These are phyloP conservation scores for Ammodramus savannarum DNA, from an alignment of 2,113 vertebrate species.

Conservation along the genomic window DNA sequence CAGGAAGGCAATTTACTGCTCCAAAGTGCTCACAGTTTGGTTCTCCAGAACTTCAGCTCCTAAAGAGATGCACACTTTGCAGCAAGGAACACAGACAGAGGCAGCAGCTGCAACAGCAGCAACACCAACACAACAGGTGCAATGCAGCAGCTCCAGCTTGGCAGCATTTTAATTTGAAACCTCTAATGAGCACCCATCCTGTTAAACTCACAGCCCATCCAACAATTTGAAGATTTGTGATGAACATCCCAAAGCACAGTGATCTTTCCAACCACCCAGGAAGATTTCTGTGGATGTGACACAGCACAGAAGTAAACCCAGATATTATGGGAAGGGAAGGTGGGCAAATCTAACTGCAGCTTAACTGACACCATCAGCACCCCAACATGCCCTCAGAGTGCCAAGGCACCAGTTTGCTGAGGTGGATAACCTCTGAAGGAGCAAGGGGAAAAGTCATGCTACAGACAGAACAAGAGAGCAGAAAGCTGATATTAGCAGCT, in stretches of 20 bases:
- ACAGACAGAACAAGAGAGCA: neutral
- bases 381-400: neutral
- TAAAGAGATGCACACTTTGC: neutral
- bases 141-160: conserved; percentile 2
- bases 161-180: neutral
- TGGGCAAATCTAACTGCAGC: neutral
- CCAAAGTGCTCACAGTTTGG: neutral
- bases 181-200: neutral
- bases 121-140: neutral
- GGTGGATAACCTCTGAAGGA: neutral
- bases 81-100: neutral
- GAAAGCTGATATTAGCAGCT: conserved; percentile 59
- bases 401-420: neutral
- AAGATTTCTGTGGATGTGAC: neutral
- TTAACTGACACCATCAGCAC: neutral
- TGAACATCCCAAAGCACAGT: neutral
- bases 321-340: neutral
- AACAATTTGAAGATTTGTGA: neutral
- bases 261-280: neutral
- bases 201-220: neutral
- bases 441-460: neutral
- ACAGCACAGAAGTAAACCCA: neutral
- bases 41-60: neutral
- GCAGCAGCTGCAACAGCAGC: neutral
- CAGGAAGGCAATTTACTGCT: neutral